Conservation (phyloP, 2,888 invertebrate genomes). For the Parelbella ahira region DNA sequence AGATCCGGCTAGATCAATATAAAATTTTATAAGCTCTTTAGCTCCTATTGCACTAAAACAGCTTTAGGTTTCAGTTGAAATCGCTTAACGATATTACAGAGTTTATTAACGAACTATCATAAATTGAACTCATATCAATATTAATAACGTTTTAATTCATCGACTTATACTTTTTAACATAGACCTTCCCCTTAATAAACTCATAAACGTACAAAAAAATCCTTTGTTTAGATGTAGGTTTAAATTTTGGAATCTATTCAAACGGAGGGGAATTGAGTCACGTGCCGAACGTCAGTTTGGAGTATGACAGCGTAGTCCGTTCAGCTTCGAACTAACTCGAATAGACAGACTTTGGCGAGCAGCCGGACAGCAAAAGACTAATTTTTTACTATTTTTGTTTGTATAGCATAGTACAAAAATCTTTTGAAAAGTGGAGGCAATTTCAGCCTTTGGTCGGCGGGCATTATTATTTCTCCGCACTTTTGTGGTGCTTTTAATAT, state of each 20-base stretch:
- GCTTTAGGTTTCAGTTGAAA: too few relatives aligned
- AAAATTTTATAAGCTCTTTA: conserved; percentile 20
- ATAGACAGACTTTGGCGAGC: conserved; percentile 11
- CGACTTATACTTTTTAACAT: too few relatives aligned
- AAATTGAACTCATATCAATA: too few relatives aligned
- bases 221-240: too few relatives aligned
- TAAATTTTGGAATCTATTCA: conserved; percentile 5
- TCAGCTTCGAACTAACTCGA: conserved; percentile 16
- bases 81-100: too few relatives aligned
- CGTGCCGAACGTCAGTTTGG: conserved; percentile 17
- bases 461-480: too few relatives aligned
- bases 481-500: conserved; percentile 7
- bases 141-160: too few relatives aligned
- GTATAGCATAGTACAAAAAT: too few relatives aligned
- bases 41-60: too few relatives aligned
- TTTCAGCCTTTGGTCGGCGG: conserved; percentile 1
- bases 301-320: conserved; percentile 22
- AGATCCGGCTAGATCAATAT: conserved; percentile 30
- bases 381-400: conserved; percentile 6
- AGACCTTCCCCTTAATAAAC: too few relatives aligned
- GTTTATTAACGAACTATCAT: too few relatives aligned
- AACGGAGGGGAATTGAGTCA: conserved; percentile 19
- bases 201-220: too few relatives aligned
- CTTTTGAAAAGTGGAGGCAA: background rate
- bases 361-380: conserved; percentile 1